Conservation (phyloP, 2,113 vertebrate genomes). For the Archilochus colubris region DNA sequence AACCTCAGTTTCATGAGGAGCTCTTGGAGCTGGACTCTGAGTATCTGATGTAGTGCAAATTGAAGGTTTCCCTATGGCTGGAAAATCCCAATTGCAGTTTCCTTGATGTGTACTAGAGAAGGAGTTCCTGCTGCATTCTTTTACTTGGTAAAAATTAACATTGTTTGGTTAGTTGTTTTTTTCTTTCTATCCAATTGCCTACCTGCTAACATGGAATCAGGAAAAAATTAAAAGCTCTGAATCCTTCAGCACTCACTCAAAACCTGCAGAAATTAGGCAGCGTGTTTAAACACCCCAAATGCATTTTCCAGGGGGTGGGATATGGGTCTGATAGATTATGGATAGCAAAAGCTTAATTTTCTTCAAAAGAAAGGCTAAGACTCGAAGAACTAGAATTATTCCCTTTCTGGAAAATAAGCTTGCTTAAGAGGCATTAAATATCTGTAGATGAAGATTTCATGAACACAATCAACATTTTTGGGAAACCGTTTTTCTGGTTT, state of each 20-base stretch:
- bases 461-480: background rate
- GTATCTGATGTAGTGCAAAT: background rate
- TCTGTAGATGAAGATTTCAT: background rate
- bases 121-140: background rate
- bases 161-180: background rate
- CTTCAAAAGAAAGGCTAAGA: background rate
- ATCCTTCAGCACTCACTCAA: background rate
- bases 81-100: background rate
- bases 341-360: background rate
- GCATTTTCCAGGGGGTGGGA: background rate
- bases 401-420: background rate
- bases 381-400: background rate
- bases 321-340: background rate
- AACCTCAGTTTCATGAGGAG: accelerated
- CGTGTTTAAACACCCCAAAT: background rate
- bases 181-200: background rate
- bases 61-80: background rate
- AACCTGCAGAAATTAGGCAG: background rate
- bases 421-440: background rate
- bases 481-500: background rate
- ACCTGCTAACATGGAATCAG: background rate
- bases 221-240: background rate
- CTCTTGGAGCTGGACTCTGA: background rate
- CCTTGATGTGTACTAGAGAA: background rate
- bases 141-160: background rate